Conservation (phyloP, 2,113 vertebrate genomes). For the Pterophyllum scalare region DNA sequence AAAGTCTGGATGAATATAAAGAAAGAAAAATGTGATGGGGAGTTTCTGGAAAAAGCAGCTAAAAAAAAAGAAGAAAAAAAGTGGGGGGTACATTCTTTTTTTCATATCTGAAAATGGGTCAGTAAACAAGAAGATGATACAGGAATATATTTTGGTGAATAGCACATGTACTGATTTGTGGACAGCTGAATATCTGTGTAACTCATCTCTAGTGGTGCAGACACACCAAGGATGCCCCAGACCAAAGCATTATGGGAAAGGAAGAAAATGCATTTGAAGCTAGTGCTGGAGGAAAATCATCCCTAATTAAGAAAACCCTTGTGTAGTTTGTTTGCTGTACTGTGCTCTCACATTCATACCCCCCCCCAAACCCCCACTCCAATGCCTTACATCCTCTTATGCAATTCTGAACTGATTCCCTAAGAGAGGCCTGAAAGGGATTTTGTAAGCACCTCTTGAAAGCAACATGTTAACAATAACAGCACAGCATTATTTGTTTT, state of each 20-base stretch:
- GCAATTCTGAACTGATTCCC: conserved; percentile 56
- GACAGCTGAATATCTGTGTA: conserved; percentile 36
- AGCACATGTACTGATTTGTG: conserved; percentile 33
- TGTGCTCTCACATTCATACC: conserved; percentile 31
- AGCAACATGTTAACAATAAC: conserved; percentile 55
- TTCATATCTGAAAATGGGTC: conserved; percentile 48
- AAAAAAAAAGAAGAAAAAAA: neutral
- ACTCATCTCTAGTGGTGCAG: conserved; percentile 30
- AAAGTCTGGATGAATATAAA: conserved; percentile 27
- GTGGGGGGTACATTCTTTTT: conserved; percentile 14
- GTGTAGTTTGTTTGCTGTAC: conserved; percentile 21
- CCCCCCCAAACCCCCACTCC: conserved; percentile 20
- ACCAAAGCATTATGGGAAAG: conserved; percentile 27
- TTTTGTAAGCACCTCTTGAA: conserved; percentile 56
- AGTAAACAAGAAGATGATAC: conserved; percentile 31
- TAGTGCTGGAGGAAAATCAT: conserved; percentile 23
- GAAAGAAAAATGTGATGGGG: conserved; percentile 27
- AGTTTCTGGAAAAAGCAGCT: conserved; percentile 18
- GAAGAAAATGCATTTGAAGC: conserved; percentile 43
- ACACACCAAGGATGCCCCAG: conserved; percentile 25
- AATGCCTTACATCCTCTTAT: conserved; percentile 55
- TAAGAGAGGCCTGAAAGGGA: conserved; percentile 50
- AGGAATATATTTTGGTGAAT: conserved; percentile 46
- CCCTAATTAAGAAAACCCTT: conserved; percentile 59
- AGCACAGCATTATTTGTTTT: conserved; percentile 58